Evolutionary conservation across 2,888 invertebrate genomes (phyloP), one percentile per base, ranked within the genome.

Genomic region (Drosophila kuntzei): DNA sequence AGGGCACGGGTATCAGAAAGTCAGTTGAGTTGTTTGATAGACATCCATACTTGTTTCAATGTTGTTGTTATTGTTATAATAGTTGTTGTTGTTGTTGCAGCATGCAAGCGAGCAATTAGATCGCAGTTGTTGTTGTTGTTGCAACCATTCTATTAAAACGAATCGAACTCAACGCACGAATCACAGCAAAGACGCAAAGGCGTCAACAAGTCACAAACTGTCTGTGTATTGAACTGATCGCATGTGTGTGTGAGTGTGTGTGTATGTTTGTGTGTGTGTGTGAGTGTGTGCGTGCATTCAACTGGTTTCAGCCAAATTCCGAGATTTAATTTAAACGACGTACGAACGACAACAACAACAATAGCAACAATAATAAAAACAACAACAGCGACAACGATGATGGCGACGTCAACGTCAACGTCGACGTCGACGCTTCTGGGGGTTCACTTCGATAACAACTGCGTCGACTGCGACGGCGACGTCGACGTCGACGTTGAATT

Each of bases 231-330:
- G 16, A 32, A 49, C 39, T 25, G 60, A 53, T 60, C 53, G 18
- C 9, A 22, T 34, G 20, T 49, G 20, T 22, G 3, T 34, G 12
- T 14, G 14, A 6, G n/a, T 14, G 14, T 46, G 36, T 53, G 20
- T 25, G 65, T 43, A 20, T 50, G 29, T 60, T 44, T 54, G 43
- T 53, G n/a, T 65, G 16, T 50, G 50, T 50, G 39, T 44, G 39
- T 27, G 43, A 32, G 59, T 62, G 72, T 70, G 70, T 78, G 83
- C 77, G 81, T 85, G 79, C 76, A 81, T 32, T 77, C 68, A 85
- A 86, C 85, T 86, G 85, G 85, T 86, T 86, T 86, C 73, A 79
- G 84, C 85, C 84, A 82, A 86, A 85, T 86, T 86, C 80, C 79
- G 82, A 80, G 80, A 69, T 83, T 83, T 86, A 82, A 84, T 86